Evolutionary conservation across 1,140 invertebrate genomes (phyloP).

Genomic region (Grapholita molesta): DNA sequence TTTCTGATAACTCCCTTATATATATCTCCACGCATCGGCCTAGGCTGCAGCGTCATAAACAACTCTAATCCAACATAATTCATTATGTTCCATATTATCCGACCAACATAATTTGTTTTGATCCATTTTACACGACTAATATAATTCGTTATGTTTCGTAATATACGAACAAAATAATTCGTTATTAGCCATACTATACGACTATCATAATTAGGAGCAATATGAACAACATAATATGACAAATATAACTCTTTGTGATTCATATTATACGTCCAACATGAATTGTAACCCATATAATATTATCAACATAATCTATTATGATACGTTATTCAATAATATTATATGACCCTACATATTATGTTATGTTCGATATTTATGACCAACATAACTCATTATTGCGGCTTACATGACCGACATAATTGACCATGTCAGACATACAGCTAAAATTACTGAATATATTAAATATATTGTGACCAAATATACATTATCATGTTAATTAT

Average conservation of each 20-base stretch:
- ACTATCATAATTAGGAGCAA: too few relatives aligned
- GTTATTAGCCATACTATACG: too few relatives aligned
- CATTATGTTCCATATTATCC: neutral
- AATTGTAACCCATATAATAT: too few relatives aligned
- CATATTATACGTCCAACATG: too few relatives aligned
- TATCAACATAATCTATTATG: neutral
- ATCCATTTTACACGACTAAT: neutral
- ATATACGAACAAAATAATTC: too few relatives aligned
- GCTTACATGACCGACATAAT: neutral
- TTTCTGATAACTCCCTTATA: too few relatives aligned
- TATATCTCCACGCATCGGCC: too few relatives aligned
- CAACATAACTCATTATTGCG: neutral
- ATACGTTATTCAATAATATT: too few relatives aligned
- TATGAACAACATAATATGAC: too few relatives aligned
- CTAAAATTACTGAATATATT: neutral
- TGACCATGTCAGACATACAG: neutral
- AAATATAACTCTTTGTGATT: too few relatives aligned
- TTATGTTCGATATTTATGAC: neutral
- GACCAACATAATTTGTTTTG: neutral
- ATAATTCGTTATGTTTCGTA: neutral
- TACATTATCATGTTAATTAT: neutral
- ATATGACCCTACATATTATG: neutral
- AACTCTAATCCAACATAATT: neutral
- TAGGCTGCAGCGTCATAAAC: neutral
- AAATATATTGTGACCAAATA: neutral